Base-by-base conservation (phyloP, 2,113 vertebrate genomes). In the Rhabdomys dilectus region DNA sequence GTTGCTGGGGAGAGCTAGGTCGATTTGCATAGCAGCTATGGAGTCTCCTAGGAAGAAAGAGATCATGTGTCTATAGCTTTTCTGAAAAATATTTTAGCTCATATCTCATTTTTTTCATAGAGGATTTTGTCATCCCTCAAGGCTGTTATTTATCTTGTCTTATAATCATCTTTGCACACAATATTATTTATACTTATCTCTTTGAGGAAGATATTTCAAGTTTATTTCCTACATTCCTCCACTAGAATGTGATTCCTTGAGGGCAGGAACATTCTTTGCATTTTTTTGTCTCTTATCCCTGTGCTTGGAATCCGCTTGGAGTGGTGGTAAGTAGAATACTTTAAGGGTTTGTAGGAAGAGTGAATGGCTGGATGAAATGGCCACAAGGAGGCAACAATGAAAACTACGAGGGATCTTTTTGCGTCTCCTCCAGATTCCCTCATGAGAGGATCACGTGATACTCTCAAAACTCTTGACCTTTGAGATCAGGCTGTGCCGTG, bases 31-130 rank as follows among this genome's bases (percentile, higher is more conserved):
- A 80, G 24, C 13, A 31, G 17, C 45, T 34, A 42, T 42, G 21
- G 31, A 60, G 34, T 15, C 60, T 62, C 42, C 42, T 81, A 42
- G 22, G 58, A 94, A 88, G 75, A 94, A 96, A 90, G 81, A 31
- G 8, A 45, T 66, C 75, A 81, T 51, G 34, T 58, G 34, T 45
- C 34, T 68, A 29, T 51, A 60, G 2, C 64, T 88, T 82, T 88
- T 75, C 9, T 81, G 17, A 62, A 93, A 89, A 85, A 34, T 39
- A 70, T 86, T 92, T 89, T 62, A 62, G 80, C 42, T 85, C 34
- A 85, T 86, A 72, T 39, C 60, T 93, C 51, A 86, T 36, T 93
- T 72, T 85, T 89, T n/a, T 68, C 36, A 42, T 51, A 91, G 62
- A 60, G 85, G 22, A 77, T 34, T 95, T 92, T n/a, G 19, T 29